phyloP scores from a whole-genome alignment of 2,888 invertebrate genomes.

The Cantharis rustica region DNA sequence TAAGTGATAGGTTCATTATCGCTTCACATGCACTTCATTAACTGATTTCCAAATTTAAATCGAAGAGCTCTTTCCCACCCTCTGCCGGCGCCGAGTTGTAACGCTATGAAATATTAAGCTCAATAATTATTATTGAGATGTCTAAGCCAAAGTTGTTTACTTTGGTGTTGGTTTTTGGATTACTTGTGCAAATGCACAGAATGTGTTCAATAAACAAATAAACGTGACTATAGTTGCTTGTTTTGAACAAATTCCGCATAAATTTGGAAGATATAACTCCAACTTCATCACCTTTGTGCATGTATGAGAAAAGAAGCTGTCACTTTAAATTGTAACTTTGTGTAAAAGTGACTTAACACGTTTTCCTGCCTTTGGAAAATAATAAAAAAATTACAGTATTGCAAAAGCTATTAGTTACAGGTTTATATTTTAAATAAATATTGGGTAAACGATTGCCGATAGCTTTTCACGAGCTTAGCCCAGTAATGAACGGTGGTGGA shows the following conservation, averaged over 20 bases:
- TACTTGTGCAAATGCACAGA: constrained; percentile 21
- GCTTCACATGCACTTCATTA: background rate
- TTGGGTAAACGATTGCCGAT: constrained; percentile 16
- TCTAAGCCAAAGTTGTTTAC: background rate
- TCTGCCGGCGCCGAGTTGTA: no score
- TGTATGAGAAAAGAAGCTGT: background rate
- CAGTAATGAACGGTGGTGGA: constrained; percentile 7
- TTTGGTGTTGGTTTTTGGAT: constrained; percentile 11
- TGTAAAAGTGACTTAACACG: background rate
- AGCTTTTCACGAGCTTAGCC: constrained; percentile 1
- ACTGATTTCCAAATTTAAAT: background rate
- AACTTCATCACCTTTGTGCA: background rate
- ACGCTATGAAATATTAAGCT: background rate
- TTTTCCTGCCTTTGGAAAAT: background rate
- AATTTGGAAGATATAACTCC: constrained; percentile 4
- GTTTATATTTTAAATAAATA: background rate
- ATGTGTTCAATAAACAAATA: constrained; percentile 29
- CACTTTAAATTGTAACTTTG: background rate
- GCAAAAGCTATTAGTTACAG: background rate
- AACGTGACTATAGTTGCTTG: constrained; percentile 30
- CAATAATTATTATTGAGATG: background rate
- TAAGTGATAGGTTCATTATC: background rate
- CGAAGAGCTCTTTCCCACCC: background rate
- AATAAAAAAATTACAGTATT: background rate
- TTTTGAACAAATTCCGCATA: constrained; percentile 22